Evolutionary conservation across 2,113 vertebrate species (phyloP), one percentile per base, ranked within the genome.

Genomic region (Grammomys dolichurus): DNA sequence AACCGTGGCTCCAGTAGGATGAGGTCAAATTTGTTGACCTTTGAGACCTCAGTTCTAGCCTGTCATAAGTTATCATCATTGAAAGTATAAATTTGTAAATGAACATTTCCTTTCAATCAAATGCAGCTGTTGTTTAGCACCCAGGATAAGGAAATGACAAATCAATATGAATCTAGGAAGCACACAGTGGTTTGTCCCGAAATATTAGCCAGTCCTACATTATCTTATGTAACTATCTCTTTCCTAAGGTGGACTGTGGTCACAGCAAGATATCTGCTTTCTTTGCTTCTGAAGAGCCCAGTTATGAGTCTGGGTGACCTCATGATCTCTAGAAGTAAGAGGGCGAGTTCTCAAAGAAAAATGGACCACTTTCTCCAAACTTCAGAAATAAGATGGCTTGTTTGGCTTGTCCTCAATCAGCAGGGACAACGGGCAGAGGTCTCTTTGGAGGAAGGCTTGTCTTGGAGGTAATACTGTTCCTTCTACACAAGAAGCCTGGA

Each of bases 391-490:
- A 4, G 28, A 19, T 48, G 10, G 5, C 10, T 48, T 46, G 3
- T 24, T 48, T 22, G 12, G 24, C 54, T 51, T 13, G 11, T 10
- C 4, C 67, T 10, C 5, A 5, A 24, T 78, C 28, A 63, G 14
- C 46, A 78, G 19, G 43, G 43, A 9, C 3, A 16, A 3, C 11
- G 9, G 13, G 2, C 3, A 19, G 10, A 2, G 0, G 19, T 20
- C 3, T n/a, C 26, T 26, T 26, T 43, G 56, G 28, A 73, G 3
- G 40, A 73, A 81, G 5, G 31, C 7, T 43, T 22, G 20, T 0
- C 1, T 40, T 5, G 33, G 19, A 51, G 5, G 43, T 7, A 36
- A 2, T 6, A 0, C 5, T 24, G 7, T 40, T 19, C 43, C n/a
- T 36, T 78, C 43, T 7, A 4, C 20, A 46, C 4, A 4, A 16